Conservation (phyloP, 2,797 vertebrate species). For the Eutrigla gurnardus region DNA sequence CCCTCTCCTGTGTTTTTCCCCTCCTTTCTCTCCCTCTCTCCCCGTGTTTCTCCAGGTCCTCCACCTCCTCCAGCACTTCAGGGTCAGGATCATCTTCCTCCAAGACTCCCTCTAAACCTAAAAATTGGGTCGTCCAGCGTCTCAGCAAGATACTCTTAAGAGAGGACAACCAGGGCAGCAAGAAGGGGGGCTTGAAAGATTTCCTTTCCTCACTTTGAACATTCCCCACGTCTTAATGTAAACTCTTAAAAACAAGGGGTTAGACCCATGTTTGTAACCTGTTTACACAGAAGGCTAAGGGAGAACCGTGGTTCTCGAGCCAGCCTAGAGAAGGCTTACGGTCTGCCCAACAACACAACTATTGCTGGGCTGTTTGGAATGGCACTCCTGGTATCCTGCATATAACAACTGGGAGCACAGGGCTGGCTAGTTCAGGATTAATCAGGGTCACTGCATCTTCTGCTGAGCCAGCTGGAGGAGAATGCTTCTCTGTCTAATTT, state of each 20-base stretch:
- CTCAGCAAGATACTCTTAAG: slow-evolving; percentile 90
- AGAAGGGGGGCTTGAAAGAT: slow-evolving; percentile 88
- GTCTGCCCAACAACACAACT: slow-evolving; percentile 44
- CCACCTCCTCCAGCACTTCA: slow-evolving; percentile 56
- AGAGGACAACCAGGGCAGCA: slow-evolving; percentile 83
- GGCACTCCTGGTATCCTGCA: slow-evolving; percentile 53
- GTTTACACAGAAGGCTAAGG: slow-evolving; percentile 38
- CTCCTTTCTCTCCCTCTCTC: slow-evolving; percentile 13
- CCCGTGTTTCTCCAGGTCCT: slow-evolving; percentile 74
- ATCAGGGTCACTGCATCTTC: slow-evolving; percentile 49
- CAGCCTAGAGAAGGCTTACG: slow-evolving; percentile 26
- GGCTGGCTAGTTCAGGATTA: slow-evolving; percentile 30
- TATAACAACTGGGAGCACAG: slow-evolving; percentile 23
- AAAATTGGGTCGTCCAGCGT: slow-evolving; percentile 89
- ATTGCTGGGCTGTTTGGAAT: slow-evolving; percentile 57
- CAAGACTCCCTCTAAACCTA: slow-evolving; percentile 79
- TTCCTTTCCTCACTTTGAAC: slow-evolving; percentile 92
- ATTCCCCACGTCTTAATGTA: slow-evolving; percentile 14
- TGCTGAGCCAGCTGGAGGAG: slow-evolving; percentile 46
- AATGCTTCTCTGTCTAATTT: slow-evolving; percentile 28
- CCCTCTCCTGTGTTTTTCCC: not conserved
- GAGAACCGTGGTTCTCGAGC: slow-evolving; percentile 42
- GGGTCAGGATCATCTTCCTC: slow-evolving; percentile 76
- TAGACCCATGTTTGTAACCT: slow-evolving; percentile 34
- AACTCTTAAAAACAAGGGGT: slow-evolving; percentile 15